These are phyloP conservation scores for Hybos culiciformis DNA, from an alignment of 2,888 invertebrate genomes.

Conservation along the genomic window DNA sequence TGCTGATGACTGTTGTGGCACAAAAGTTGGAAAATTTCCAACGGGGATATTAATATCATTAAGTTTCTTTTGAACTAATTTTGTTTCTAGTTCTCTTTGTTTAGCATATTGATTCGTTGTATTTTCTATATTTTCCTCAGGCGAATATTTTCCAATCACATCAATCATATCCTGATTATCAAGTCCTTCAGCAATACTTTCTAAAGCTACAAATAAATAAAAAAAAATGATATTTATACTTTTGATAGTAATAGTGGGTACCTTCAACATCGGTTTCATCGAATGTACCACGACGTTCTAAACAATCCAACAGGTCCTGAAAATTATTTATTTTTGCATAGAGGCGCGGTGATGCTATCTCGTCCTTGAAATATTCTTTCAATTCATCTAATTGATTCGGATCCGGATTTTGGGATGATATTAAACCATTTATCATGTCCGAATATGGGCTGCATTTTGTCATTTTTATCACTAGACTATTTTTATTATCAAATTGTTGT, in stretches of 20 bases:
- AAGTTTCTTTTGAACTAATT: neutral
- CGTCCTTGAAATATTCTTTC: constrained; percentile 18
- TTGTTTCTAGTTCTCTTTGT: constrained; percentile 14
- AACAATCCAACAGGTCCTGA: constrained; percentile 23
- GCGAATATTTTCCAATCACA: constrained; percentile 18
- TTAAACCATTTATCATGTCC: neutral
- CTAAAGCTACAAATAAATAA: constrained; percentile 13
- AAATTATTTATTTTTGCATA: constrained; percentile 19
- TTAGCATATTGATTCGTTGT: constrained; percentile 18
- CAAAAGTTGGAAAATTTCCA: neutral
- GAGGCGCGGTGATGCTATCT: constrained; percentile 23
- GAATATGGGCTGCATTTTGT: no score
- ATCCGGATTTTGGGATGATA: neutral
- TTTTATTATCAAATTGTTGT: no score
- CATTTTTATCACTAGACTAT: no score
- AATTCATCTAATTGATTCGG: constrained; percentile 12
- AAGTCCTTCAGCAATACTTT: constrained; percentile 21
- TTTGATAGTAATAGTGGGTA: no score
- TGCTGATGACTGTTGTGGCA: neutral
- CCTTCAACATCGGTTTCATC: constrained; percentile 22
- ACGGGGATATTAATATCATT: neutral
- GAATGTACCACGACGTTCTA: constrained; percentile 24
- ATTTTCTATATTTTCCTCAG: constrained; percentile 19
- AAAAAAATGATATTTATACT: constrained; percentile 15
- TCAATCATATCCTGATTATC: constrained; percentile 23